Evolutionary conservation across 2,797 vertebrate genomes (phyloP).

Genomic region (Syncerus caffer): DNA sequence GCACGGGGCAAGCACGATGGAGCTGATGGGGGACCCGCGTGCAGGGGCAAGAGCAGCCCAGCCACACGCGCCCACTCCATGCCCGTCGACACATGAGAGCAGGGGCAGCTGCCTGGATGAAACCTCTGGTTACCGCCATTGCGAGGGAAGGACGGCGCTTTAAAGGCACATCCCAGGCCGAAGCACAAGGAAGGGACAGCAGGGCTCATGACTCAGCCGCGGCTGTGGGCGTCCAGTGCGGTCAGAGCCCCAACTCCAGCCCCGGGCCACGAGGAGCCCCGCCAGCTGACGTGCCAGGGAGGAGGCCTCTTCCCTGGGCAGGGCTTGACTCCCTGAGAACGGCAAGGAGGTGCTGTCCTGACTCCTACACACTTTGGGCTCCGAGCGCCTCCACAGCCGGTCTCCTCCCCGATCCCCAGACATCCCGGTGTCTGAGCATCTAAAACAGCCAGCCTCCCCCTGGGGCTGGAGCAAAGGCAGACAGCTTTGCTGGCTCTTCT

Average conservation of each 20-base stretch:
- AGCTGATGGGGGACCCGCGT: too few species aligned
- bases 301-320: background rate
- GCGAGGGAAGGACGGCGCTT: background rate
- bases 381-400: too few species aligned
- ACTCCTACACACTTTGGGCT: background rate
- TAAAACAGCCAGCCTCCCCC: background rate
- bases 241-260: background rate
- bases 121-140: rapidly evolving
- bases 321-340: background rate
- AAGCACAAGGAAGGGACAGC: background rate
- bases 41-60: too few species aligned
- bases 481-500: background rate
- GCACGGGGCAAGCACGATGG: too few species aligned
- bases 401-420: background rate
- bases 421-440: rapidly evolving
- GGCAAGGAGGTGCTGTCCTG: background rate
- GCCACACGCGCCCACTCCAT: too few species aligned
- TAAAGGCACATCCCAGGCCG: background rate
- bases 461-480: background rate
- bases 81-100: background rate
- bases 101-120: background rate
- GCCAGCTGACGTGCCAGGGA: rapidly evolving
- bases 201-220: background rate
- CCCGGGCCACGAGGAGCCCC: background rate
- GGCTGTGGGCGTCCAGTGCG: background rate